A percentile compares a stretch with the other conserved stretches of the same genome.
Evolutionary conservation across 2,113 vertebrate species (phyloP).

Genomic region (Sclerurus mexicanus): DNA sequence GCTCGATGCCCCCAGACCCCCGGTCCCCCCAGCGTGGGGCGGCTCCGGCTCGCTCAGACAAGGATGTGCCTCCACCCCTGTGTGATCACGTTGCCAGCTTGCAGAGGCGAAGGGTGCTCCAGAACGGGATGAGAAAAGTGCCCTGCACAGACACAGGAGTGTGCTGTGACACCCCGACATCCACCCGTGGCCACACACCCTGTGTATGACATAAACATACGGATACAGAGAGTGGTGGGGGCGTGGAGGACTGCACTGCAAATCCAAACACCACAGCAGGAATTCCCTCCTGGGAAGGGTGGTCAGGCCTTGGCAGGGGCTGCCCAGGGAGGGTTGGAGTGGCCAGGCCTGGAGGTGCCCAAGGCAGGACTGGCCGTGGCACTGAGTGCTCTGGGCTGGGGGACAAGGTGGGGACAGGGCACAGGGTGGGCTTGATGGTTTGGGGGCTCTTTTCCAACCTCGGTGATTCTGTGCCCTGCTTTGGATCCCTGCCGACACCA

Average conservation of each 20-base stretch:
- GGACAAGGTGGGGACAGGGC: accelerated
- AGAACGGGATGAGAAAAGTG: not conserved
- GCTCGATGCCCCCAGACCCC: not conserved
- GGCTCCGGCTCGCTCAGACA: conserved; percentile 70
- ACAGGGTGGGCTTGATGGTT: accelerated
- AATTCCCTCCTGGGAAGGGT: accelerated
- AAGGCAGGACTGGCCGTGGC: not conserved
- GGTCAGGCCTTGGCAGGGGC: not conserved
- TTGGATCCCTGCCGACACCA: not conserved
- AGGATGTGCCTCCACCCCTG: conserved; percentile 65
- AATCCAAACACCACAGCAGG: not conserved
- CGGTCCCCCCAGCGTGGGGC: conserved; percentile 39
- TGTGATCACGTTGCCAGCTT: not conserved
- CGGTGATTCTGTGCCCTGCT: not conserved
- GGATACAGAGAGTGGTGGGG: accelerated
- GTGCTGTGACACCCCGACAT: not conserved
- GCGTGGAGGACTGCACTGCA: accelerated
- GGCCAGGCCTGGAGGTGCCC: not conserved
- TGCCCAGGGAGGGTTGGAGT: not conserved
- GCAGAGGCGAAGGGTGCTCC: not conserved
- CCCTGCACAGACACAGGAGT: not conserved
- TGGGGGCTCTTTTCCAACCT: not conserved
- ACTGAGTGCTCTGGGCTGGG: not conserved
- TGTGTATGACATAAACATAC: accelerated
- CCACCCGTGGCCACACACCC: accelerated